phyloP scores from a whole-genome alignment of 23 tunicate species.

The Halocynthia roretzi region DNA sequence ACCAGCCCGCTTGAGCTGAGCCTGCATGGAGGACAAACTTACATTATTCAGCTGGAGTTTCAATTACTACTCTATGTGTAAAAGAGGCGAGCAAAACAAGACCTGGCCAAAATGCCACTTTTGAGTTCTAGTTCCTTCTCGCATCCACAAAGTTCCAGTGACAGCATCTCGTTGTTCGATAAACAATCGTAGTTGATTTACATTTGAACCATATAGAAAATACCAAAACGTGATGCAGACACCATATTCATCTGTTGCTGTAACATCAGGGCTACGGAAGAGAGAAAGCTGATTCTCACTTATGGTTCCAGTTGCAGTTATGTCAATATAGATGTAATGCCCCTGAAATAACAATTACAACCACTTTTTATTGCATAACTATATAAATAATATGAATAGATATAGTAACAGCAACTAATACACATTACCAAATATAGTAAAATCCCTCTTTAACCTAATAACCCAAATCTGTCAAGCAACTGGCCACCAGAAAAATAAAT shows the following conservation, averaged over 20 bases:
- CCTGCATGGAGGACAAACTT: slow-evolving; percentile 17
- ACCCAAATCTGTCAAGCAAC: too few species aligned
- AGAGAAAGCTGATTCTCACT: slow-evolving; percentile 33
- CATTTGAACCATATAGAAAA: slow-evolving; percentile 74
- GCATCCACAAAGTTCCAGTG: slow-evolving; percentile 46
- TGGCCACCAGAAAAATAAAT: too few species aligned
- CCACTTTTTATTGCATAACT: neutral
- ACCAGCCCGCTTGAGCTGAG: slow-evolving; percentile 55
- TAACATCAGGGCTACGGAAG: slow-evolving; percentile 34
- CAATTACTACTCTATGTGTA: neutral
- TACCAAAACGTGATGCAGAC: slow-evolving; percentile 89
- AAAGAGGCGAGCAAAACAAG: neutral
- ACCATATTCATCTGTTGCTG: slow-evolving; percentile 39
- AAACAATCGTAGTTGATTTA: slow-evolving; percentile 37
- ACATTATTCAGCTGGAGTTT: neutral
- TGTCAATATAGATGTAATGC: slow-evolving; percentile 55
- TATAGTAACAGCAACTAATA: too few species aligned
- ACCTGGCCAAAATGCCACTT: slow-evolving; percentile 87
- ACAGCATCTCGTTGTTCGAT: slow-evolving; percentile 44
- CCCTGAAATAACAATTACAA: slow-evolving; percentile 30
- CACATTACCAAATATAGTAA: too few species aligned
- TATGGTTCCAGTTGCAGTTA: slow-evolving; percentile 25
- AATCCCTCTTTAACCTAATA: too few species aligned
- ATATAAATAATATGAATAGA: too few species aligned
- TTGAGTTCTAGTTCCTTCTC: slow-evolving; percentile 46